These are phyloP conservation scores for Hexactinellida sp. DNA, from an alignment of 37 sponge, comb jelly and placozoan species.

Conservation along the genomic window DNA sequence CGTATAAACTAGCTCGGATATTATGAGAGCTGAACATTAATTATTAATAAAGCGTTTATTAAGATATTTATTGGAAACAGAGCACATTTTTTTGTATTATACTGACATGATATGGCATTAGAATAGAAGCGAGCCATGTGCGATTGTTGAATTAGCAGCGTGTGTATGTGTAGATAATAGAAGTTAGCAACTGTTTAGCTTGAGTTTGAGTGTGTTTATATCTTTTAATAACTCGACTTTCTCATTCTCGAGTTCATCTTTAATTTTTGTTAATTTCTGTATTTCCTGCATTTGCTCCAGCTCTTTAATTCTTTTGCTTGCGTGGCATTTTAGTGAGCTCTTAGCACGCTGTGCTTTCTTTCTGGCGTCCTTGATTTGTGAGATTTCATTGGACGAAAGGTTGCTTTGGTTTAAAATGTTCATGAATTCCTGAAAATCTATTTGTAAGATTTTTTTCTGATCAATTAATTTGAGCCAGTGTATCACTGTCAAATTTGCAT, in stretches of 20 bases:
- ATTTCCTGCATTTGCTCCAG: neutral
- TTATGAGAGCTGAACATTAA: too few species aligned
- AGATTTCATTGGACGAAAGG: neutral
- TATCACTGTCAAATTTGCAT: neutral
- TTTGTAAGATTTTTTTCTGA: neutral
- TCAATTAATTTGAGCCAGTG: neutral
- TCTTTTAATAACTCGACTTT: neutral
- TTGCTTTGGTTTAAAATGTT: neutral
- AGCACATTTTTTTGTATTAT: too few species aligned
- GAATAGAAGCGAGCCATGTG: neutral
- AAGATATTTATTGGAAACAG: too few species aligned
- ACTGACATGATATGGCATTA: too few species aligned
- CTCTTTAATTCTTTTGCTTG: neutral
- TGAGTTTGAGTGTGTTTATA: neutral
- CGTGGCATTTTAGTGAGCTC: neutral
- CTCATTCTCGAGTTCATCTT: neutral
- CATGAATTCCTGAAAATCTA: neutral
- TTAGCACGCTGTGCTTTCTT: neutral
- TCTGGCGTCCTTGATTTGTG: neutral
- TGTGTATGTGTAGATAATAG: neutral
- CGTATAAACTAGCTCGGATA: too few species aligned
- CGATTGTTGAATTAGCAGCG: neutral
- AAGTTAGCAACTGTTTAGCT: neutral
- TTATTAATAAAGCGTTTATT: too few species aligned
- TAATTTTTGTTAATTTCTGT: neutral